Evolutionary conservation across 1,140 invertebrate genomes (phyloP).

Genomic region (Arion vulgaris): DNA sequence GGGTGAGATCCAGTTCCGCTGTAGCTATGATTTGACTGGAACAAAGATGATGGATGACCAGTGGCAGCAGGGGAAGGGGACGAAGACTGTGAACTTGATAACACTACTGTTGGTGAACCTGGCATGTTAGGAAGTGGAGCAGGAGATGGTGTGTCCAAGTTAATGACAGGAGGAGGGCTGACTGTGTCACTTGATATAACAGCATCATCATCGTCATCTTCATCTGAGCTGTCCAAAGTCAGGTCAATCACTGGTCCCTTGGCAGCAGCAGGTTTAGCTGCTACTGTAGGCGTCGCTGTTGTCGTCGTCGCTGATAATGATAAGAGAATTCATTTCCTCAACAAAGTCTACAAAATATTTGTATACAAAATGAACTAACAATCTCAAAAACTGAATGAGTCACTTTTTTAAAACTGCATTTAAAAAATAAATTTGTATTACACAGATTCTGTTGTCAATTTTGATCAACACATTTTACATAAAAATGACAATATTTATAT

Average conservation of each 20-base stretch:
- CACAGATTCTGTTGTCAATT: too few species aligned
- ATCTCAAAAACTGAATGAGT: slow-evolving; percentile 18
- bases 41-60: slow-evolving; percentile 34
- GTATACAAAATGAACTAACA: neutral
- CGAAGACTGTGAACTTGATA: slow-evolving; percentile 51
- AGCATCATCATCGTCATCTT: slow-evolving; percentile 53
- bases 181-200: slow-evolving; percentile 38
- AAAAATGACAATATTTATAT: too few species aligned
- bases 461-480: too few species aligned
- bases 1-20: slow-evolving; percentile 27
- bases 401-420: too few species aligned
- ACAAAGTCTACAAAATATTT: slow-evolving; percentile 42
- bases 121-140: slow-evolving; percentile 49
- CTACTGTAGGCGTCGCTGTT: neutral
- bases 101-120: slow-evolving; percentile 24
- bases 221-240: slow-evolving; percentile 65
- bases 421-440: too few species aligned
- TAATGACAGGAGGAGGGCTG: slow-evolving; percentile 61
- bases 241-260: slow-evolving; percentile 62
- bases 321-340: slow-evolving; percentile 41
- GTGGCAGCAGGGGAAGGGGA: slow-evolving; percentile 51
- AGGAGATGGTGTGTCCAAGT: slow-evolving; percentile 62
- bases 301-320: slow-evolving; percentile 46
- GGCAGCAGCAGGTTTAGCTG: slow-evolving; percentile 18
- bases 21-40: slow-evolving; percentile 25